Percentiles rank a stretch among this genome's conserved stretches.
These are phyloP conservation scores for Leucophora obtusa DNA, from an alignment of 2,888 invertebrate genomes.

Conservation along the genomic window DNA sequence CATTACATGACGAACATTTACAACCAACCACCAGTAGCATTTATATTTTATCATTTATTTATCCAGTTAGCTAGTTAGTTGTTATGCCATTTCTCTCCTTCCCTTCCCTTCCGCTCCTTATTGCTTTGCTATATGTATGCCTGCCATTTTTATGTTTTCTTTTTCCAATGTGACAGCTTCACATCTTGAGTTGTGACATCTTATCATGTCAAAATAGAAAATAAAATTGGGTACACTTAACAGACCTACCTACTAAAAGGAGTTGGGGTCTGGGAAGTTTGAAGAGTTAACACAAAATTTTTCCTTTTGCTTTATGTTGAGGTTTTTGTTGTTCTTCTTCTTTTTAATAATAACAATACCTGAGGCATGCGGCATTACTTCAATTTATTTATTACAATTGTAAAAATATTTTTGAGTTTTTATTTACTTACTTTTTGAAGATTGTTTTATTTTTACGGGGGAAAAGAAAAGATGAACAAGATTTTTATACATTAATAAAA, in stretches of 20 bases:
- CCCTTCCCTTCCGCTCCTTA: neutral
- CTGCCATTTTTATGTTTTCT: neutral
- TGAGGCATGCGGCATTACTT: slow-evolving; percentile 53
- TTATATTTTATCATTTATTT: slow-evolving; percentile 20
- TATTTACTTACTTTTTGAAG: neutral
- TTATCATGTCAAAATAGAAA: slow-evolving; percentile 52
- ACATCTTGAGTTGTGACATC: slow-evolving; percentile 57
- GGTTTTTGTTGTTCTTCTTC: neutral
- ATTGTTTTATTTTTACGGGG: neutral
- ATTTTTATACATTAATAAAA: neutral
- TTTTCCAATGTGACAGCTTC: slow-evolving; percentile 50
- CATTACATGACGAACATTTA: slow-evolving; percentile 16
- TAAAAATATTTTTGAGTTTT: slow-evolving; percentile 23
- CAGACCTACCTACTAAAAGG: neutral
- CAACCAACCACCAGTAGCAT: slow-evolving; percentile 29
- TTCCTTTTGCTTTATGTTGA: neutral
- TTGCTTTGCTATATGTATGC: neutral
- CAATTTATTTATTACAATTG: slow-evolving; percentile 57
- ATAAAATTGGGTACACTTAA: neutral
- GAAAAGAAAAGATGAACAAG: neutral
- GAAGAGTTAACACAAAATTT: neutral
- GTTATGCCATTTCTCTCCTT: slow-evolving; percentile 36
- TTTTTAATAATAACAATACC: slow-evolving; percentile 26
- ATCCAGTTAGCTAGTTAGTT: slow-evolving; percentile 10
- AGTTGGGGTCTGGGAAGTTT: neutral